Evolutionary conservation across 2,113 vertebrate genomes (phyloP).

Genomic region (Ceuthmochares aereus): DNA sequence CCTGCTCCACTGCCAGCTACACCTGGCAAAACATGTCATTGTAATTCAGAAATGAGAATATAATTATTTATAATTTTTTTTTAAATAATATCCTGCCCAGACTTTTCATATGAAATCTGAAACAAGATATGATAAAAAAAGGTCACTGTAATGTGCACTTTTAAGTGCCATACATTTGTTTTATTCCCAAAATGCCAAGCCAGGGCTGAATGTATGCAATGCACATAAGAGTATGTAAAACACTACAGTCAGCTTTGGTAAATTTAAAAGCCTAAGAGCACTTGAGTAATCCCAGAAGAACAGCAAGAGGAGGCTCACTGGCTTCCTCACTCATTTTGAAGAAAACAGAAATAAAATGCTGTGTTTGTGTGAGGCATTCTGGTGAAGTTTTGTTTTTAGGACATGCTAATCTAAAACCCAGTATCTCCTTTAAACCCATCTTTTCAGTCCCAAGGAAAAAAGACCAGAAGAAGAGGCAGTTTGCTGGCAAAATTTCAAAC

Average conservation of each 20-base stretch:
- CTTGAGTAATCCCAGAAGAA: neutral
- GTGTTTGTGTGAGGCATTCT: neutral
- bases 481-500: slow-evolving; percentile 36
- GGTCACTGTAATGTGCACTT: neutral
- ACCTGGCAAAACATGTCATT: neutral
- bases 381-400: neutral
- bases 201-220: neutral
- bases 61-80: neutral
- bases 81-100: neutral
- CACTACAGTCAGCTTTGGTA: neutral
- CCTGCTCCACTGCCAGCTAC: neutral
- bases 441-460: neutral
- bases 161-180: neutral
- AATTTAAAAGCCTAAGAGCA: neutral
- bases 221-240: neutral
- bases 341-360: neutral
- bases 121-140: neutral
- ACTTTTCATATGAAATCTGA: neutral
- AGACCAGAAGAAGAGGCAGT: neutral
- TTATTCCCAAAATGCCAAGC: neutral
- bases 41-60: neutral
- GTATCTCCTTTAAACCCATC: neutral
- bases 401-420: neutral
- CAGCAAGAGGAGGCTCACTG: neutral
- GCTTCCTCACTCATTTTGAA: neutral